These are phyloP conservation scores for Stegastes partitus DNA, from an alignment of 2,113 vertebrate species.

Conservation along the genomic window DNA sequence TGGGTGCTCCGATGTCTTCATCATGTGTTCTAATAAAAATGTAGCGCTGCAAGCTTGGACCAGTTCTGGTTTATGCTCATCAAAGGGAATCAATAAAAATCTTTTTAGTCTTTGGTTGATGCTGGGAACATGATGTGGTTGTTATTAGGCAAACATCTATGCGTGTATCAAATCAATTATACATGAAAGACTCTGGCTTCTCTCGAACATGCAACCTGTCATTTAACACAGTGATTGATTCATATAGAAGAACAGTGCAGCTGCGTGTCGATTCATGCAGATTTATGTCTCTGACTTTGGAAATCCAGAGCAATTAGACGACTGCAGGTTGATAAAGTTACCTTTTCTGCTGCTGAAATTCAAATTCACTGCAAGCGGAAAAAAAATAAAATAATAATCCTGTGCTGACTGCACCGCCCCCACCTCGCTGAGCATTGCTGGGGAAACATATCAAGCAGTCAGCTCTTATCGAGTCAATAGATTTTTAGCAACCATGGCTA, in stretches of 20 bases:
- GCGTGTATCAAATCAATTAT: slow-evolving; percentile 32
- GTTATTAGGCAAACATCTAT: slow-evolving; percentile 13
- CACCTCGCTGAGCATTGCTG: slow-evolving; percentile 25
- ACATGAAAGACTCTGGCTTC: slow-evolving; percentile 42
- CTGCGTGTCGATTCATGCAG: slow-evolving; percentile 18
- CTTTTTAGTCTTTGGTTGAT: slow-evolving; percentile 10
- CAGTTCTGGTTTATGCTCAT: slow-evolving; percentile 23
- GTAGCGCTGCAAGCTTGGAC: not conserved
- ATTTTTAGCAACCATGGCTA: slow-evolving; percentile 64
- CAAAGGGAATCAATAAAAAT: slow-evolving; percentile 60
- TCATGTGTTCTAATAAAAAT: not conserved
- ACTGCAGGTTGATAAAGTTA: slow-evolving; percentile 15
- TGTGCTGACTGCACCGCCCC: not conserved
- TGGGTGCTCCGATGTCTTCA: not conserved
- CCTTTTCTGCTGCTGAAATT: slow-evolving; percentile 33
- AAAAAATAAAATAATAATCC: too few relatives aligned
- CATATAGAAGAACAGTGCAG: not conserved
- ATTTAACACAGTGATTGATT: slow-evolving; percentile 17
- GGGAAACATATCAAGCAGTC: slow-evolving; percentile 49
- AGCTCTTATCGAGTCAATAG: slow-evolving; percentile 57
- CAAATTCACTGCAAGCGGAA: slow-evolving; percentile 17
- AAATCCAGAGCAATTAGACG: slow-evolving; percentile 33
- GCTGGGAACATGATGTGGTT: slow-evolving; percentile 10
- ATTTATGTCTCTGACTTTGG: slow-evolving; percentile 22
- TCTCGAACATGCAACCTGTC: not conserved